Conservation (phyloP, 2,797 vertebrate genomes). For the Scyliorhinus canicula region DNA sequence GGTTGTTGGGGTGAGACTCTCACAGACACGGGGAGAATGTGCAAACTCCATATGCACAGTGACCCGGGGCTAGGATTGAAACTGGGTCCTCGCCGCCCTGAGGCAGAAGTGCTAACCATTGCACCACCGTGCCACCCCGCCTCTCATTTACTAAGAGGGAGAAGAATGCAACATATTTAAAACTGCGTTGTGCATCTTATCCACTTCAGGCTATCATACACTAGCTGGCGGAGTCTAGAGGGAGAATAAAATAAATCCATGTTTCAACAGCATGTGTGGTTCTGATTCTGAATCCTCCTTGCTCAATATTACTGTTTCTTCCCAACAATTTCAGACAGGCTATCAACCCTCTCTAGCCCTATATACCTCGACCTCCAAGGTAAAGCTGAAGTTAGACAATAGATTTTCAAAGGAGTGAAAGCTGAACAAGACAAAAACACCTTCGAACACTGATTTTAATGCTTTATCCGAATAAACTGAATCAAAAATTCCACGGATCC, state of each 20-base stretch:
- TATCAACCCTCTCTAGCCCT: not conserved
- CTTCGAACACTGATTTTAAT: not conserved
- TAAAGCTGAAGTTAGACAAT: conserved; percentile 54
- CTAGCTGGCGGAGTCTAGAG: not conserved
- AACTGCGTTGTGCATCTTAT: not conserved
- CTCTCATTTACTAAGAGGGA: no score
- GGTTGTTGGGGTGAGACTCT: no score
- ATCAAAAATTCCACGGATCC: not conserved
- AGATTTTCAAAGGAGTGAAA: conserved; percentile 51
- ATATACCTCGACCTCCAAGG: conserved; percentile 62
- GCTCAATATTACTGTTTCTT: not conserved
- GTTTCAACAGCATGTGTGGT: not conserved
- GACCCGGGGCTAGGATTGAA: no score
- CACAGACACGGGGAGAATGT: no score
- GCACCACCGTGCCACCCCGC: no score
- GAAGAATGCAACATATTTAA: not conserved
- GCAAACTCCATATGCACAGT: no score
- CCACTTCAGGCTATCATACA: not conserved
- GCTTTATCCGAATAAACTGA: not conserved
- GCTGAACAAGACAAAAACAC: not conserved
- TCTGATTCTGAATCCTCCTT: not conserved
- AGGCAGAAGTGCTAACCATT: no score
- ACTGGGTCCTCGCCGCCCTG: no score
- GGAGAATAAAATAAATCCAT: not conserved
- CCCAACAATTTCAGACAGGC: not conserved